phyloP scores from a whole-genome alignment of 1,140 invertebrate species.

The Drosophila lowei region DNA sequence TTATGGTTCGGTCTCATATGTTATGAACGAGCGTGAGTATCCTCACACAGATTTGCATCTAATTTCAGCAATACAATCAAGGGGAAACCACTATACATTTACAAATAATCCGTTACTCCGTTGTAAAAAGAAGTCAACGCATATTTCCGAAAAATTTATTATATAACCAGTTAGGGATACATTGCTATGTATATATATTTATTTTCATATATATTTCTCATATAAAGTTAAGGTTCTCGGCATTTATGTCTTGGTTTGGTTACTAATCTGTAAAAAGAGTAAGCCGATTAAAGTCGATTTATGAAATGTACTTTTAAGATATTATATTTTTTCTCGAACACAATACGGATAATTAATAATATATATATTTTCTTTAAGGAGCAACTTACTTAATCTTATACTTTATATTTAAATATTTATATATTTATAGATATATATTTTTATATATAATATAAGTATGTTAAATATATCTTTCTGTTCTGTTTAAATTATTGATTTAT shows the following conservation, averaged over 20 bases:
- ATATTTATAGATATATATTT: slow-evolving; percentile 17
- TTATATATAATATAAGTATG: slow-evolving; percentile 22
- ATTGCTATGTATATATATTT: slow-evolving; percentile 37
- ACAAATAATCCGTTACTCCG: too few relatives aligned
- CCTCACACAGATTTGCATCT: too few relatives aligned
- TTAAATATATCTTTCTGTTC: slow-evolving; percentile 19
- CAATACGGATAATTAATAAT: slow-evolving; percentile 72
- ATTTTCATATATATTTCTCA: slow-evolving; percentile 56
- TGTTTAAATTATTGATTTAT: slow-evolving; percentile 11
- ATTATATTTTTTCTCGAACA: slow-evolving; percentile 67
- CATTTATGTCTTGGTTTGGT: slow-evolving; percentile 27
- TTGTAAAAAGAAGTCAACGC: too few relatives aligned
- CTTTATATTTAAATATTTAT: slow-evolving; percentile 28
- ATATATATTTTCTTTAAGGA: slow-evolving; percentile 19
- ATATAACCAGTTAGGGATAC: slow-evolving; percentile 61
- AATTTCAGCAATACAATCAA: too few relatives aligned
- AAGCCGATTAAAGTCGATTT: slow-evolving; percentile 51
- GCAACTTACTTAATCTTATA: slow-evolving; percentile 25
- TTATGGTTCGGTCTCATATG: too few relatives aligned
- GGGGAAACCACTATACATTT: too few relatives aligned
- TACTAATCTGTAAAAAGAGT: slow-evolving; percentile 43
- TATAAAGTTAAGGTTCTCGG: slow-evolving; percentile 55
- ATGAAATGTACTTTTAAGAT: slow-evolving; percentile 66
- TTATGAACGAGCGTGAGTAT: too few relatives aligned
- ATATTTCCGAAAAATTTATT: slow-evolving; percentile 65